Base-by-base conservation (phyloP, 1,140 invertebrate genomes). In the Drosophila aff. region DNA sequence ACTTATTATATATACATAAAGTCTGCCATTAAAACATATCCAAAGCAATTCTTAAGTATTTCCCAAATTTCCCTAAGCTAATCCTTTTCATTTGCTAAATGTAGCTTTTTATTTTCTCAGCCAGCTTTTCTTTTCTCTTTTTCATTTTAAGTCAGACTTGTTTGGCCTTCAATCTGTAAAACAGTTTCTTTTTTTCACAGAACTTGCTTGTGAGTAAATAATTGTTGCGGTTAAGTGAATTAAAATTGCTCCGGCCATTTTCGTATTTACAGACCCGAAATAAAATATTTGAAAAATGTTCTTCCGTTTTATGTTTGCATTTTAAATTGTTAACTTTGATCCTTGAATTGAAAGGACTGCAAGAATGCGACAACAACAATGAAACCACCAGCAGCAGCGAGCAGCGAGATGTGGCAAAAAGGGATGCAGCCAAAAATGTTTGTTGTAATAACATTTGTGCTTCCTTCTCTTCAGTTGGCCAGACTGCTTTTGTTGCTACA, bases 401-500 rank as follows among this genome's bases (percentile, higher is more conserved):
- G 16, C 16, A 28, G 49, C 49, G 26, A 15, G 46, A 15, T 26
- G 15, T 49, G 23, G 26, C 40, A 28, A 36, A 44, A 36, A 28
- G 41, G 43, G 43, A 28, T 50, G 53, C 50, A 68, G 31, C 69
- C 41, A 31, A 52, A 52, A 73, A 44, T 74, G 53, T 61, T 73
- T 73, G 68, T 73, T 60, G 46, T 73, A 73, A 61, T 72, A 73
- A 73, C 69, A 73, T 73, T 49, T 72, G 55, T 73, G 55, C 55
- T 74, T 74, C 67, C 67, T 52, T 61, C 50, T 74, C 38, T 28
- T 16, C 40, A 46, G 53, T 63, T 72, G 65, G 23, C 33, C 41
- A 69, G 79, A 46, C 52, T 50, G 61, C 76, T 79, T 79, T 67
- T 71, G 74, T 79, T 75, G 60, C 49, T 60, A 63, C 53, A 81